These are phyloP conservation scores for Synanceia verrucosa DNA, from an alignment of 2,797 vertebrate species.

Conservation along the genomic window DNA sequence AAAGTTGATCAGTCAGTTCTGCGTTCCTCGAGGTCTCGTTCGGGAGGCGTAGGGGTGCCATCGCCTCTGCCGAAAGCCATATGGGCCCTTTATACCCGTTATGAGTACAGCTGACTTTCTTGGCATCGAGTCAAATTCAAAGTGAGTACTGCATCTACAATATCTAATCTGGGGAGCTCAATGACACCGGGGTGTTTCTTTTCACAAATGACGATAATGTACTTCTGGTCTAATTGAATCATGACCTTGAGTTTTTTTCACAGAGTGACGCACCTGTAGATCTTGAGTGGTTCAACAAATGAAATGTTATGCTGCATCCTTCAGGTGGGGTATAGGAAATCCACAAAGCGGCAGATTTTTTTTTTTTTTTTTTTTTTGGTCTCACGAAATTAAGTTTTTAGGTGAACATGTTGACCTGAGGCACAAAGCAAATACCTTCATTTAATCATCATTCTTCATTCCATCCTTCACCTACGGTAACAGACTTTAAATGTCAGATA, in stretches of 20 bases:
- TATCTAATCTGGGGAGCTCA: constrained; percentile 4
- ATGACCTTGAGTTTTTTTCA: background rate
- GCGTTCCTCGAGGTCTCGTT: constrained; percentile 3
- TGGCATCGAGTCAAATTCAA: constrained; percentile 30
- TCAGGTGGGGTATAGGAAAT: background rate
- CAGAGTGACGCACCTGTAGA: background rate
- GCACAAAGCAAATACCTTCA: background rate
- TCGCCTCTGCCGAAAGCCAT: constrained; percentile 18
- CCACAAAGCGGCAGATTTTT: too few relatives aligned
- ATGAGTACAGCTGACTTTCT: constrained; percentile 20
- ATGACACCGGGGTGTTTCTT: background rate
- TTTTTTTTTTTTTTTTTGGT: too few relatives aligned
- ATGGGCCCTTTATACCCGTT: constrained; percentile 6
- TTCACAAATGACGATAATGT: background rate
- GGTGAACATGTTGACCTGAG: background rate
- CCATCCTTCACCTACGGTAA: background rate
- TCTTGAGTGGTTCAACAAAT: background rate
- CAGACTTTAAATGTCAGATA: background rate
- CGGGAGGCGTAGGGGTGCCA: background rate
- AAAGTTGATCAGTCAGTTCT: constrained; percentile 20
- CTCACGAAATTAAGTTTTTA: too few relatives aligned
- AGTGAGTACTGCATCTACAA: constrained; percentile 9
- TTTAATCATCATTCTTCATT: background rate
- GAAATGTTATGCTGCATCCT: background rate
- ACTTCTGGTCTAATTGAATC: background rate